Evolutionary conservation across 2,888 invertebrate species (phyloP).

Genomic region (Pterostichus niger): DNA sequence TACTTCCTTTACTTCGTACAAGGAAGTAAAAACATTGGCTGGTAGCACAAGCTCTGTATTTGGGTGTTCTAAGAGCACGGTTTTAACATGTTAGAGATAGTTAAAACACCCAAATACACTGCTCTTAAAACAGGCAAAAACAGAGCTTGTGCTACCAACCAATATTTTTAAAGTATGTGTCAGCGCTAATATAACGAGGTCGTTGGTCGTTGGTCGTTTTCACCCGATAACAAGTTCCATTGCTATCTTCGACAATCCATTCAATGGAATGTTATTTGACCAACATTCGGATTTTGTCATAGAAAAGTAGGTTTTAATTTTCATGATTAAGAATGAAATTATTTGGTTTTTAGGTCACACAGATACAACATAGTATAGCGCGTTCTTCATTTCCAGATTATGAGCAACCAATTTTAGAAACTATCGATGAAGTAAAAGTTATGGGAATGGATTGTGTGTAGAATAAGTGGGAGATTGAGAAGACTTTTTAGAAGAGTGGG

Average conservation of each 20-base stretch:
- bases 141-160: no score
- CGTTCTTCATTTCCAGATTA: background rate
- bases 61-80: no score
- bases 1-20: no score
- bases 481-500: no score
- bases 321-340: background rate
- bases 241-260: background rate
- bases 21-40: no score
- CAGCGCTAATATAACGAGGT: background rate
- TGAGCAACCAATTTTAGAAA: background rate
- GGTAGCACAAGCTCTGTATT: no score
- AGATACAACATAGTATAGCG: background rate
- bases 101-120: no score
- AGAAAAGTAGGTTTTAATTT: background rate
- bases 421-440: background rate
- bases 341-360: background rate
- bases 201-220: constrained; percentile 17
- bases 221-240: constrained; percentile 19
- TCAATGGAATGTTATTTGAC: background rate
- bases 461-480: no score
- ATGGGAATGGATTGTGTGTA: no score
- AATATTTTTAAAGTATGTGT: constrained; percentile 12
- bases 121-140: no score
- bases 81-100: no score
- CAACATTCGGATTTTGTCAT: background rate